These are phyloP conservation scores for Oryzias celebensis DNA, from an alignment of 2,113 vertebrate genomes.

Conservation along the genomic window DNA sequence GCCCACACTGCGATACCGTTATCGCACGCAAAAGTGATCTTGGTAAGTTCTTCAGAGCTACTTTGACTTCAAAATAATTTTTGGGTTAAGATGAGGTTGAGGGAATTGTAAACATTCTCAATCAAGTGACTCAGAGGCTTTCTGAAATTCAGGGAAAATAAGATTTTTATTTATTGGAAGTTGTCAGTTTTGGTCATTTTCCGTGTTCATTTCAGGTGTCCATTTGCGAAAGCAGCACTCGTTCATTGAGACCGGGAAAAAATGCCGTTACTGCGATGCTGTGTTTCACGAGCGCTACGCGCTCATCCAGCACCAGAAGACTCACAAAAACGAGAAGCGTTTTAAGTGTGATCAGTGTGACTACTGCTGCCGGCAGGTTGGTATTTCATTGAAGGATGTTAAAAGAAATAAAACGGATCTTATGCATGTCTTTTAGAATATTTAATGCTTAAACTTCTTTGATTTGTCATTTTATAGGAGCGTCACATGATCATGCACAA, in stretches of 20 bases:
- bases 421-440: not conserved
- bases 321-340: conserved; percentile 98
- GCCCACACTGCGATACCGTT: conserved; percentile 98
- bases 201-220: conserved; percentile 78
- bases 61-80: not conserved
- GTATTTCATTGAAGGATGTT: not conserved
- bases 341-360: conserved; percentile 99
- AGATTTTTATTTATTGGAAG: too few relatives aligned
- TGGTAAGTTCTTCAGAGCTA: conserved; percentile 71
- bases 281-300: conserved; percentile 98
- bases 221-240: conserved; percentile 98
- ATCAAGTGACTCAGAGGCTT: not conserved
- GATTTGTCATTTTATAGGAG: conserved; percentile 74
- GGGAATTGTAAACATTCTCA: not conserved
- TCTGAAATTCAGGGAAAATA: too few relatives aligned
- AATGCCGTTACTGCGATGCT: conserved; percentile 97
- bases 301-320: conserved; percentile 98
- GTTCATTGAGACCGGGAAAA: conserved; percentile 96
- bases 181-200: too few relatives aligned
- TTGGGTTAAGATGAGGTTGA: not conserved
- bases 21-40: conserved; percentile 98
- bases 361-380: conserved; percentile 96
- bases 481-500: conserved; percentile 99
- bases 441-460: not conserved
- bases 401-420: not conserved